These are phyloP conservation scores for Tetragonula clypearis DNA, from an alignment of 1,140 invertebrate species.

Conservation along the genomic window DNA sequence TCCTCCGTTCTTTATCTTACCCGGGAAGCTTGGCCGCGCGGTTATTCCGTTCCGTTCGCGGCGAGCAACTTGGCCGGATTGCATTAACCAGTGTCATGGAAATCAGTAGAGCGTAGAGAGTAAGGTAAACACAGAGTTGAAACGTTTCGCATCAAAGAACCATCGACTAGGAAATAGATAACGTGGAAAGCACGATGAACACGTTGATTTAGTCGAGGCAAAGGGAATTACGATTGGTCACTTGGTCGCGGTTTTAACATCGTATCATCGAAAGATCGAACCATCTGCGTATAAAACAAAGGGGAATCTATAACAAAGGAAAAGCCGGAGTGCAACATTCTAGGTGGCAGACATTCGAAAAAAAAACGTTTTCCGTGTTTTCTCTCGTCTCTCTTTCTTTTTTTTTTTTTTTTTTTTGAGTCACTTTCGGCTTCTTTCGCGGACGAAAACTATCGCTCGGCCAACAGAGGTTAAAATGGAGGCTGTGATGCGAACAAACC, in stretches of 20 bases:
- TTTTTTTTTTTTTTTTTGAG: neutral
- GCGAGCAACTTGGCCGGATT: constrained; percentile 34
- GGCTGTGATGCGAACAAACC: constrained; percentile 66
- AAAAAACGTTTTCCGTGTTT: no score
- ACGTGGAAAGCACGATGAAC: neutral
- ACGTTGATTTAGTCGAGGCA: neutral
- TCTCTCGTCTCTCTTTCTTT: neutral
- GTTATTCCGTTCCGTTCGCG: constrained; percentile 39
- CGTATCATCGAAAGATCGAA: neutral
- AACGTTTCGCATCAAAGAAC: neutral
- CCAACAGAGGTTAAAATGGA: constrained; percentile 70
- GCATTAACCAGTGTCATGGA: constrained; percentile 54
- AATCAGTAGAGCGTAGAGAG: constrained; percentile 16
- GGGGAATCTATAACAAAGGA: no score
- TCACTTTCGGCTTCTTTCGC: neutral
- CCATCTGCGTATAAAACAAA: neutral
- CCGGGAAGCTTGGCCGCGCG: constrained; percentile 4
- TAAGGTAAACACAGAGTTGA: constrained; percentile 20
- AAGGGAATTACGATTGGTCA: constrained; percentile 15
- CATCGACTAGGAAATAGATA: neutral
- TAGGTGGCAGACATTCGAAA: neutral
- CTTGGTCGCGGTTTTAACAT: neutral
- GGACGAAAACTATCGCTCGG: constrained; percentile 39
- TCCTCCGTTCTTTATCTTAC: constrained; percentile 33
- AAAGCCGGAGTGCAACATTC: neutral